Conservation (phyloP, 2,113 vertebrate genomes). For the Pithys albifrons region DNA sequence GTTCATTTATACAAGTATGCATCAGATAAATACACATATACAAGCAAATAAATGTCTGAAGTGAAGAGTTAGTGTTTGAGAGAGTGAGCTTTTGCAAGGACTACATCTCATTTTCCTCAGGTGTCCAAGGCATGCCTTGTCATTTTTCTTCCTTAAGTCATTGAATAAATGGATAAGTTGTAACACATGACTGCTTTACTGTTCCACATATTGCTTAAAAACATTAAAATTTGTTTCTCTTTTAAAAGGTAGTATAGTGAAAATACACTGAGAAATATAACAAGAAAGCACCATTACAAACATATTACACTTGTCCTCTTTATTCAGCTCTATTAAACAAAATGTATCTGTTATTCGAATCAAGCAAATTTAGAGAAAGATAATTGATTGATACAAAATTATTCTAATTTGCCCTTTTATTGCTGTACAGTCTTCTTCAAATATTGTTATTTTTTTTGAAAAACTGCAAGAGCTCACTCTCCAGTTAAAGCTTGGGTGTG, state of each 20-base stretch:
- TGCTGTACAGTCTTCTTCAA: background rate
- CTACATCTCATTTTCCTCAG: background rate
- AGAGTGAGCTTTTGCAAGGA: background rate
- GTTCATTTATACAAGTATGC: background rate
- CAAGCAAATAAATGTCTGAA: fast-evolving
- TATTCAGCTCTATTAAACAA: background rate
- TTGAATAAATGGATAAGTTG: background rate
- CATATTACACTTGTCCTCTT: background rate
- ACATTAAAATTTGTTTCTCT: background rate
- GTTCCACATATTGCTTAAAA: background rate
- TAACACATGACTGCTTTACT: background rate
- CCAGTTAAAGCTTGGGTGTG: background rate
- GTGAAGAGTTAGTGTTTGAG: background rate
- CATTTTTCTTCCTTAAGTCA: background rate
- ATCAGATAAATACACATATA: fast-evolving
- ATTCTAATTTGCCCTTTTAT: background rate
- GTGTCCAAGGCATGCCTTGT: background rate
- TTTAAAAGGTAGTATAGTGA: background rate
- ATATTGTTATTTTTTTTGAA: background rate
- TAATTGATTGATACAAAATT: background rate
- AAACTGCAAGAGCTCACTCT: background rate
- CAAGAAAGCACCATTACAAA: background rate
- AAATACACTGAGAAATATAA: background rate
- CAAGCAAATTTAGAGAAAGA: background rate
- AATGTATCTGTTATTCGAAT: background rate